phyloP scores from a whole-genome alignment of 2,888 invertebrate genomes.

The Lissonota sp. region DNA sequence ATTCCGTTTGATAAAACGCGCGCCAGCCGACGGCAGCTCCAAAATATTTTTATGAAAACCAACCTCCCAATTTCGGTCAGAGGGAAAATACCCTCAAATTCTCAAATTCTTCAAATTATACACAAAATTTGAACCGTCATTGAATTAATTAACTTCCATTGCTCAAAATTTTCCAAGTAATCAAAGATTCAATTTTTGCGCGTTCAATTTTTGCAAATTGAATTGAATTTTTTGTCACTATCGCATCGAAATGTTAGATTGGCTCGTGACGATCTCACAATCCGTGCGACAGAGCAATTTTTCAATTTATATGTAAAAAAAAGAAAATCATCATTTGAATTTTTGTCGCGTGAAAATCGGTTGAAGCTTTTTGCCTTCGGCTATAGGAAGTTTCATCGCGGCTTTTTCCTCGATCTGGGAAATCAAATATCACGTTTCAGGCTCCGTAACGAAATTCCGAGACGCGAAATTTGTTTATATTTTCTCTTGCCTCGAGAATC shows the following conservation, averaged over 20 bases:
- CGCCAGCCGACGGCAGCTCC: constrained; percentile 79
- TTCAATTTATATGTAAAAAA: constrained; percentile 70
- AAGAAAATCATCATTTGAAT: constrained; percentile 29
- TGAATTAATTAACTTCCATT: too few relatives aligned
- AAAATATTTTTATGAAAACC: constrained; percentile 6
- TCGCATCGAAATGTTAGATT: too few relatives aligned
- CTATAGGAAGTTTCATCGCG: constrained; percentile 52
- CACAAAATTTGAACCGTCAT: too few relatives aligned
- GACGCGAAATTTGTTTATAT: constrained; percentile 65
- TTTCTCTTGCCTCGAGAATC: constrained; percentile 60
- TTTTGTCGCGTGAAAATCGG: neutral
- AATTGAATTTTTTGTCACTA: too few relatives aligned
- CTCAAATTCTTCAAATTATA: too few relatives aligned
- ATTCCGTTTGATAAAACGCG: constrained; percentile 45
- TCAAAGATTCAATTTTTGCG: too few relatives aligned
- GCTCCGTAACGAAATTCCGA: constrained; percentile 70
- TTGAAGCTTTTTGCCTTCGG: constrained; percentile 9
- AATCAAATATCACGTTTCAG: constrained; percentile 75
- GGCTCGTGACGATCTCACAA: constrained; percentile 20
- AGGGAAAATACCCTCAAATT: too few relatives aligned
- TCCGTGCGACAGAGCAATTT: constrained; percentile 68
- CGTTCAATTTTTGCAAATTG: too few relatives aligned
- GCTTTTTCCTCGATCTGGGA: constrained; percentile 63
- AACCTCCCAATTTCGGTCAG: neutral
- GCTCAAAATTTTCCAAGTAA: too few relatives aligned